Percentiles rank a stretch among this genome's conserved stretches.
Conservation (phyloP, 2,797 vertebrate genomes). For the Acrossocheilus fasciatus region DNA sequence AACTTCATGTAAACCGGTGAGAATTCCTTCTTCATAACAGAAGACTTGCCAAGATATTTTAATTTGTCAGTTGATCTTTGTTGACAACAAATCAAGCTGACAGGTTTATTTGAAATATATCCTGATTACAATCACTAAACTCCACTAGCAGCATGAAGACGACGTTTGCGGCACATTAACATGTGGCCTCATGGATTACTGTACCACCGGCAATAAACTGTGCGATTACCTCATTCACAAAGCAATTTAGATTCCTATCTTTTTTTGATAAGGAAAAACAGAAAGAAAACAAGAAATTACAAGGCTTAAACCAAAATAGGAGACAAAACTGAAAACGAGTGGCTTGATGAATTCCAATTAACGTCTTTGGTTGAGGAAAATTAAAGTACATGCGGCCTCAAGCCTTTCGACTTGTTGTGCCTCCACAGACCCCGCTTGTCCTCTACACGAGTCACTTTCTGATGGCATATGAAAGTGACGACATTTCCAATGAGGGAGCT, state of each 20-base stretch:
- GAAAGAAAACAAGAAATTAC: constrained; percentile 24
- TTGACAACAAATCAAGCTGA: constrained; percentile 39
- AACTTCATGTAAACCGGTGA: not conserved
- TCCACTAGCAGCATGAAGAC: constrained; percentile 61
- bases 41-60: not conserved
- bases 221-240: constrained; percentile 62
- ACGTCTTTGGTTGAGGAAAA: constrained; percentile 1
- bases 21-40: constrained; percentile 19
- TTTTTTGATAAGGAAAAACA: constrained; percentile 49
- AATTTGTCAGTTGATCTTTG: constrained; percentile 15
- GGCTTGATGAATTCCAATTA: constrained; percentile 32
- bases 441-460: constrained; percentile 65
- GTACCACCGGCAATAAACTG: constrained; percentile 59
- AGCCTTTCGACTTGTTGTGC: not conserved
- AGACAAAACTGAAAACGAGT: constrained; percentile 9
- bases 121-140: constrained; percentile 45
- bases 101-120: constrained; percentile 29
- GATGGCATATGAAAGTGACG: constrained; percentile 69
- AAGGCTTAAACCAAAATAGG: constrained; percentile 8
- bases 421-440: not conserved
- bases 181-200: constrained; percentile 56
- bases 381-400: not conserved
- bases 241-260: constrained; percentile 66
- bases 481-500: constrained; percentile 47
- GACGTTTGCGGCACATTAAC: constrained; percentile 63